These are phyloP conservation scores for Psilopsiagon aymara DNA, from an alignment of 2,113 vertebrate genomes.

Conservation along the genomic window DNA sequence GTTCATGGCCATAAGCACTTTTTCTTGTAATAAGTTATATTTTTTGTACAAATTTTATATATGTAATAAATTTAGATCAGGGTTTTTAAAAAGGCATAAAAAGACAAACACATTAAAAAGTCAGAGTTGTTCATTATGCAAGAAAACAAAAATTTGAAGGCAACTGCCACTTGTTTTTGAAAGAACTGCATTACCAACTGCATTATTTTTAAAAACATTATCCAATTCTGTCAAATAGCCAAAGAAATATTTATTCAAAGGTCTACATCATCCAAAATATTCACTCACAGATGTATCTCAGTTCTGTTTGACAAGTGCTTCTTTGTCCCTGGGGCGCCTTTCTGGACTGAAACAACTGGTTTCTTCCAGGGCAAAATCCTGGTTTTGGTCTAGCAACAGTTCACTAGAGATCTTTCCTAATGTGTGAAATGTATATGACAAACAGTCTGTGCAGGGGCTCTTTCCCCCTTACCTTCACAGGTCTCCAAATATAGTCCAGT, in stretches of 20 bases:
- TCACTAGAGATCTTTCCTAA: background rate
- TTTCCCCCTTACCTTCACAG: background rate
- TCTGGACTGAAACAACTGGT: background rate
- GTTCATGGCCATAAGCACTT: background rate
- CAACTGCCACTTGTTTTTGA: background rate
- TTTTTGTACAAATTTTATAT: background rate
- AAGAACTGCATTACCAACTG: background rate
- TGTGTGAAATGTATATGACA: background rate
- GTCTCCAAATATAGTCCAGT: background rate
- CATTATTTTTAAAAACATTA: background rate
- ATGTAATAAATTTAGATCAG: background rate
- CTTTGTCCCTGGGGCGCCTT: background rate
- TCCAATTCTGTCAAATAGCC: background rate
- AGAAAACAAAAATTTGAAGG: background rate
- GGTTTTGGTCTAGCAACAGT: background rate
- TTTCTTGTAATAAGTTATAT: background rate
- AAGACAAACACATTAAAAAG: background rate
- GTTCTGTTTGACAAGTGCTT: background rate
- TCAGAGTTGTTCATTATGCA: background rate
- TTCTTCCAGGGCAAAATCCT: background rate
- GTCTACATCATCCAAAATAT: background rate
- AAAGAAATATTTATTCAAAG: background rate
- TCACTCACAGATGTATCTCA: background rate
- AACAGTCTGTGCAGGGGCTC: background rate
- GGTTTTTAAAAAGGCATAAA: background rate